These are phyloP conservation scores for Ooceraea biroi DNA, from an alignment of 1,140 invertebrate genomes.

Conservation along the genomic window DNA sequence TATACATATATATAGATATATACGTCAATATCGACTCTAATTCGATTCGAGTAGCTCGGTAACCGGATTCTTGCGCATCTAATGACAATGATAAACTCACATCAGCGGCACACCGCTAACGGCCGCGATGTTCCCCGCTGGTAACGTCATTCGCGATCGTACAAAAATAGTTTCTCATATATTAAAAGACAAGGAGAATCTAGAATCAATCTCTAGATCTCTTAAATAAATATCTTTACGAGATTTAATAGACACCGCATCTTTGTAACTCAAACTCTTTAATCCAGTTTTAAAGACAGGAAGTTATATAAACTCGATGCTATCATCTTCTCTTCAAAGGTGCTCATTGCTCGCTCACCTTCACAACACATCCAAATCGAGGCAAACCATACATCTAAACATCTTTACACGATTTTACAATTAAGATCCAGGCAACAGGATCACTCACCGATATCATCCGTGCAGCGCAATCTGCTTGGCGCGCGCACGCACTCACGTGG, in stretches of 20 bases:
- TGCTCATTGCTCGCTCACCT: not conserved
- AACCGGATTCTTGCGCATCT: conserved; percentile 55
- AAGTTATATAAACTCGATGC: too few relatives aligned
- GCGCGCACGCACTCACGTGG: conserved; percentile 10
- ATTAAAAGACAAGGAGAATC: too few relatives aligned
- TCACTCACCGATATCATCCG: conserved; percentile 49
- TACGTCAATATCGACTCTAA: conserved; percentile 29
- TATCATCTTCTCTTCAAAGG: not conserved
- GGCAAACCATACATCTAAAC: not conserved
- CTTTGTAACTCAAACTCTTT: not conserved
- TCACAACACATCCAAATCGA: not conserved
- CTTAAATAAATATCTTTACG: not conserved
- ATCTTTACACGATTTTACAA: not conserved
- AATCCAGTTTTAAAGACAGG: not conserved
- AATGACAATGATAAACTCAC: conserved; percentile 50
- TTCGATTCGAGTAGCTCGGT: conserved; percentile 46
- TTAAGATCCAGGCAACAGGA: not conserved
- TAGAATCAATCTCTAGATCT: too few relatives aligned
- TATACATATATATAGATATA: not conserved
- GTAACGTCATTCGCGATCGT: not conserved
- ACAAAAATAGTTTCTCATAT: not conserved
- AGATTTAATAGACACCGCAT: not conserved
- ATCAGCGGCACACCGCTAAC: too few relatives aligned
- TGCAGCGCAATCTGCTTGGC: conserved; percentile 32
- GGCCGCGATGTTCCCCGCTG: not conserved